A percentile compares a stretch with the other conserved stretches of the same genome.
phyloP scores from a whole-genome alignment of 2,888 invertebrate species.

The Sinopyrophorus schimmeli region DNA sequence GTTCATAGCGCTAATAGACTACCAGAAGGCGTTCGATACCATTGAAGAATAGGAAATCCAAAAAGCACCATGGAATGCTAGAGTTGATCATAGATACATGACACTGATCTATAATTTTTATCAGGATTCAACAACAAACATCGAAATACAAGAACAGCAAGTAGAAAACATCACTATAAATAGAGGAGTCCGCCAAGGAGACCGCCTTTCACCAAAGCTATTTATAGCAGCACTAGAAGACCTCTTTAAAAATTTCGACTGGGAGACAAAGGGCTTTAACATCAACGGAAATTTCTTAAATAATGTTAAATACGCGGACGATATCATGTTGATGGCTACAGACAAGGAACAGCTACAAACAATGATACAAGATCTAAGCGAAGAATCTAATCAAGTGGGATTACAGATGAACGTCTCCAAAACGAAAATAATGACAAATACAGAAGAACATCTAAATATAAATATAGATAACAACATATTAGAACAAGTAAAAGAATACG shows the following conservation, averaged over 20 bases:
- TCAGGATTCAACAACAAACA: not conserved
- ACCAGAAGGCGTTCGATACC: not conserved
- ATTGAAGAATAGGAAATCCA: not conserved
- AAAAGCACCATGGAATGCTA: not conserved
- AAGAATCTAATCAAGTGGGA: not conserved
- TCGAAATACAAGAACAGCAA: constrained; percentile 1
- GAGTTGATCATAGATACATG: not conserved
- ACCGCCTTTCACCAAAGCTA: not conserved
- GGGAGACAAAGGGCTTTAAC: not conserved
- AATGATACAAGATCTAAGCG: constrained; percentile 1
- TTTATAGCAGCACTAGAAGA: not conserved
- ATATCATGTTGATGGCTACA: not conserved
- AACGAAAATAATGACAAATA: constrained; percentile 5
- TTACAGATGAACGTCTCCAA: constrained; percentile 2
- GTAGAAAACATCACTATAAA: constrained; percentile 1
- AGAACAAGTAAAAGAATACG: not conserved
- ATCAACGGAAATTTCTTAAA: not conserved
- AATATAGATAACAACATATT: not conserved
- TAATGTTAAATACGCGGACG: not conserved
- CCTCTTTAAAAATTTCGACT: not conserved
- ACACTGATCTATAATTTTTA: not conserved
- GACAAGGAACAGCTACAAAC: constrained; percentile 1
- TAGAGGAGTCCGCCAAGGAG: constrained; percentile 3
- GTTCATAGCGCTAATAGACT: constrained; percentile 3
- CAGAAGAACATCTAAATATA: constrained; percentile 3